Percentiles rank a stretch among this genome's conserved stretches.
phyloP scores from a whole-genome alignment of 1,140 invertebrate species.

The Orchesella cincta region DNA sequence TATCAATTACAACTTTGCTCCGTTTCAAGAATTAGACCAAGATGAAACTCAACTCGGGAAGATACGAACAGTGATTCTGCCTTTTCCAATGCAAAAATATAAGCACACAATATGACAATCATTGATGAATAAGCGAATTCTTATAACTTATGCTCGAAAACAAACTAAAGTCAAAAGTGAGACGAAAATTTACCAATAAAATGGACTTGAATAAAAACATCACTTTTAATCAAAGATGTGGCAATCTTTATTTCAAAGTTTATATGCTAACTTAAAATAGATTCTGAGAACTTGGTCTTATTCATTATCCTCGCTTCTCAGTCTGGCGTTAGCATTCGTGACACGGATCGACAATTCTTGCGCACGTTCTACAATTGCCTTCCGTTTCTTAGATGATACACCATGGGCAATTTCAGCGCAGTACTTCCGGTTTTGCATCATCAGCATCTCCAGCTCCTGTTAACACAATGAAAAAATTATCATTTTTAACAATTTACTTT shows the following conservation, averaged over 20 bases:
- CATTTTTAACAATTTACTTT: neutral
- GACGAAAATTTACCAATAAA: no score
- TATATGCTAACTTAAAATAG: neutral
- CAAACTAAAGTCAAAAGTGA: no score
- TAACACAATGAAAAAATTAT: slow-evolving; percentile 1
- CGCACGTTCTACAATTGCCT: slow-evolving; percentile 92
- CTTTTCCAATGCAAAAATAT: neutral
- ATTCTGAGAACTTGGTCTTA: slow-evolving; percentile 63
- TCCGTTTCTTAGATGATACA: slow-evolving; percentile 94
- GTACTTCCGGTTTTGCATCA: slow-evolving; percentile 98
- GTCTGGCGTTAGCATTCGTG: slow-evolving; percentile 92
- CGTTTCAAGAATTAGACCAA: no score
- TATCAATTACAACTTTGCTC: neutral
- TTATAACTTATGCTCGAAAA: no score
- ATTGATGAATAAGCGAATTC: neutral
- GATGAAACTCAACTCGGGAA: neutral
- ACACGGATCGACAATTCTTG: slow-evolving; percentile 92
- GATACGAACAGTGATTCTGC: neutral
- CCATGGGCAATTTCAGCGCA: slow-evolving; percentile 96
- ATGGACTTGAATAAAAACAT: no score
- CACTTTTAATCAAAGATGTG: neutral
- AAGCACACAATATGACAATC: neutral
- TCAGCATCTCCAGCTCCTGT: slow-evolving; percentile 94
- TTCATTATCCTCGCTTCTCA: slow-evolving; percentile 97
- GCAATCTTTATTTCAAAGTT: neutral